These are phyloP conservation scores for Lepus townsendii DNA, from an alignment of 2,797 vertebrate genomes.

Conservation along the genomic window DNA sequence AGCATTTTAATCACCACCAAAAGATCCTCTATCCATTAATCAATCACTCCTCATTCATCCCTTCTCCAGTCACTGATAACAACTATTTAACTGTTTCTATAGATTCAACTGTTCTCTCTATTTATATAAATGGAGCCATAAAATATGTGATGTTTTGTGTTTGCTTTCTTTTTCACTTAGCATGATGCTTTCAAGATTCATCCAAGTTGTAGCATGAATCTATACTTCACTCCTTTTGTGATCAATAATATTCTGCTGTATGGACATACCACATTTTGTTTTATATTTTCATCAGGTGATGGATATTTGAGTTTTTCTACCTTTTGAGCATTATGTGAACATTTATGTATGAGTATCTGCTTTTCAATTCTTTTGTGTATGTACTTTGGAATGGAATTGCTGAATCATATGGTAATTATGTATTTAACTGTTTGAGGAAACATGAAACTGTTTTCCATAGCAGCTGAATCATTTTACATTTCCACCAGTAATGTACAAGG, in stretches of 20 bases:
- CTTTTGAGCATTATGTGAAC: background rate
- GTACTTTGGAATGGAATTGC: background rate
- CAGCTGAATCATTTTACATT: background rate
- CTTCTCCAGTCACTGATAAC: background rate
- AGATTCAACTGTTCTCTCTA: slow-evolving; percentile 2
- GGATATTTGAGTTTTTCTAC: background rate
- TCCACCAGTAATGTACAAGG: background rate
- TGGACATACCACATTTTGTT: background rate
- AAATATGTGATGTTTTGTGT: background rate
- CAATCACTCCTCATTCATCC: background rate
- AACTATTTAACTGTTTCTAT: background rate
- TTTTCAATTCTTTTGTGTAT: background rate
- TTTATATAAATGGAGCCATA: background rate
- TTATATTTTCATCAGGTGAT: background rate
- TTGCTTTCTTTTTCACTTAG: background rate
- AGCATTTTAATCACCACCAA: background rate
- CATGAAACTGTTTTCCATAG: background rate
- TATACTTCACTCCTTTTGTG: background rate
- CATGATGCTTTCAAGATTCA: background rate
- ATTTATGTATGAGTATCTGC: background rate
- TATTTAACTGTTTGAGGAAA: slow-evolving; percentile 21
- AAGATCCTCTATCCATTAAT: background rate
- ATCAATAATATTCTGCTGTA: background rate
- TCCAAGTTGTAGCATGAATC: background rate
- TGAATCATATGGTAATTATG: background rate